Percentiles rank a stretch among this genome's conserved stretches.
These are phyloP conservation scores for Anguilla pacifica DNA, from an alignment of 2,797 vertebrate genomes.

Conservation along the genomic window DNA sequence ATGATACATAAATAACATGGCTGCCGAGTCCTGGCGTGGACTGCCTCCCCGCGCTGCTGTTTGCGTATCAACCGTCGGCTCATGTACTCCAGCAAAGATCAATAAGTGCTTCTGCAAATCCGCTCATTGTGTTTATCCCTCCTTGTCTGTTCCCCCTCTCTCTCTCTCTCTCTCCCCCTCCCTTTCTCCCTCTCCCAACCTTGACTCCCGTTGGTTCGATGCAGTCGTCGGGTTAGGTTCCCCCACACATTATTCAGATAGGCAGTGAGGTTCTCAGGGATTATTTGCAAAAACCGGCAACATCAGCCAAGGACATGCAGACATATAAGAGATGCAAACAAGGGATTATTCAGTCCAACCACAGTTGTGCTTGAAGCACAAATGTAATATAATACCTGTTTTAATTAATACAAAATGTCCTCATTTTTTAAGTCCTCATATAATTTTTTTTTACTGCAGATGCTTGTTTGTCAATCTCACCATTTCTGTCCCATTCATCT, in stretches of 20 bases:
- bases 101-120: conserved; percentile 13
- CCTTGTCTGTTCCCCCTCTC: not conserved
- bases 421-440: not conserved
- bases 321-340: not conserved
- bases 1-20: not conserved
- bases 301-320: not conserved
- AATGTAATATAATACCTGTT: not conserved
- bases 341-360: not conserved
- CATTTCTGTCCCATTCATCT: not conserved
- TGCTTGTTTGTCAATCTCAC: not conserved
- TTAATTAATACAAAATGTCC: too few species aligned
- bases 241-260: not conserved
- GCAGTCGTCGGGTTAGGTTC: not conserved
- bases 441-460: not conserved
- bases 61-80: not conserved
- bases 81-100: conserved; percentile 16
- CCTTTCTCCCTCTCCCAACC: not conserved
- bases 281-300: not conserved
- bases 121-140: conserved; percentile 9
- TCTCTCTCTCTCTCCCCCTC: not conserved
- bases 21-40: not conserved
- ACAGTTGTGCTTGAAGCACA: not conserved
- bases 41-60: not conserved
- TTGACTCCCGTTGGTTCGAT: not conserved
- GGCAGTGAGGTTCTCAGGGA: not conserved